Evolutionary conservation across 2,888 invertebrate species (phyloP).

Genomic region (Synanthedon myopaeformis): DNA sequence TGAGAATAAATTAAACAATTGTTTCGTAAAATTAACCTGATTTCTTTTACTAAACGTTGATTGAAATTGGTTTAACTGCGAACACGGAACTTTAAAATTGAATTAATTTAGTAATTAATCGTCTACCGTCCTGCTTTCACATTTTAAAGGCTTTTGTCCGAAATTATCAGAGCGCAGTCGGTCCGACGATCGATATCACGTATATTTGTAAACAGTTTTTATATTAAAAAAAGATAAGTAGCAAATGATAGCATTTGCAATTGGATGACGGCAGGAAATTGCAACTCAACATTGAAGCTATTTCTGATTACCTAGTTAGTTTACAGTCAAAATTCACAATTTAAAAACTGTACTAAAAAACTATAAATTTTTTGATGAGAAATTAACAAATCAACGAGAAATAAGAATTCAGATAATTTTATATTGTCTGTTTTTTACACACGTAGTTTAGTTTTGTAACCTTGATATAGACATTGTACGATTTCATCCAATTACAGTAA

Average conservation of each 20-base stretch:
- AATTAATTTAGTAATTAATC: constrained; percentile 9
- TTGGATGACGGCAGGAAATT: neutral
- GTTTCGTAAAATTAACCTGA: too few relatives aligned
- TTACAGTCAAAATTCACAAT: too few relatives aligned
- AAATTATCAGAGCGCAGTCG: constrained; percentile 19
- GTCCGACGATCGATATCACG: neutral
- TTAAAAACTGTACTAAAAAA: too few relatives aligned
- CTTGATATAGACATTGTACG: constrained; percentile 14
- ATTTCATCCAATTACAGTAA: constrained; percentile 21
- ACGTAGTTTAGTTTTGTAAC: neutral
- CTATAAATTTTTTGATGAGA: too few relatives aligned
- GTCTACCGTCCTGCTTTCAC: constrained; percentile 21
- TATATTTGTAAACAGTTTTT: too few relatives aligned
- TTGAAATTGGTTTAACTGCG: too few relatives aligned
- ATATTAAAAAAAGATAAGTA: constrained; percentile 6
- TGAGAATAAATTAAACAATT: too few relatives aligned
- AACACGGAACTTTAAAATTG: neutral
- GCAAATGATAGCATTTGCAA: neutral
- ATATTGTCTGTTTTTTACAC: neutral
- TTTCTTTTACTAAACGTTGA: too few relatives aligned
- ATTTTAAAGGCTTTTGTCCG: constrained; percentile 14
- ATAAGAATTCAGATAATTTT: too few relatives aligned
- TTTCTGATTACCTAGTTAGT: too few relatives aligned
- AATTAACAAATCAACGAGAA: too few relatives aligned
- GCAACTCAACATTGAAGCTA: too few relatives aligned